A percentile compares a stretch with the other conserved stretches of the same genome.
These are phyloP conservation scores for Gambusia affinis DNA, from an alignment of 2,113 vertebrate species.

Conservation along the genomic window DNA sequence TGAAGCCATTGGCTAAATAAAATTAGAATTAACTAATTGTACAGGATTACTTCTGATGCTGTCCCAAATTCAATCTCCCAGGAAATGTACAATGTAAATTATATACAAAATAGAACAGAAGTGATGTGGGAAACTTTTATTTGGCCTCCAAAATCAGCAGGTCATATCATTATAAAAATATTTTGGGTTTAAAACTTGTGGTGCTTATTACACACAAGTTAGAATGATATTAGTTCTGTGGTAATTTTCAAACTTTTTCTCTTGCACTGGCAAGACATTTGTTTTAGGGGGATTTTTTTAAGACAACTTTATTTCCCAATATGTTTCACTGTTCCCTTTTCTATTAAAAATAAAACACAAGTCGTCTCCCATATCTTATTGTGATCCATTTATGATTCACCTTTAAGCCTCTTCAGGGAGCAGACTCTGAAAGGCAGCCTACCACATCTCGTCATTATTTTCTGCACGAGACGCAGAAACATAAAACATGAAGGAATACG, in stretches of 20 bases:
- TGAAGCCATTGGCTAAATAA: no score
- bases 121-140: no score
- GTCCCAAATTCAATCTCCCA: no score
- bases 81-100: no score
- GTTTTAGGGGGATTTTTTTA: not conserved
- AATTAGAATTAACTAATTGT: no score
- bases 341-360: slow-evolving; percentile 25
- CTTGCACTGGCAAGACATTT: not conserved
- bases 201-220: not conserved
- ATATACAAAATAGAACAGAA: no score
- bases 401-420: slow-evolving; percentile 48
- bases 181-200: no score
- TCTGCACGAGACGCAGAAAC: slow-evolving; percentile 35
- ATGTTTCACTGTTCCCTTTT: slow-evolving; percentile 11
- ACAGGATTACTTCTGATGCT: no score
- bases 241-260: not conserved
- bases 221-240: not conserved
- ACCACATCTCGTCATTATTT: slow-evolving; percentile 57
- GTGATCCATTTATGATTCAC: slow-evolving; percentile 59
- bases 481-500: slow-evolving; percentile 52
- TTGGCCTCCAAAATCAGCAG: no score
- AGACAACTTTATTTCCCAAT: slow-evolving; percentile 8
- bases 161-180: no score
- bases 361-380: slow-evolving; percentile 12
- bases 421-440: slow-evolving; percentile 47